phyloP scores from a whole-genome alignment of 1,140 invertebrate species.

The Drosophila ogumai region DNA sequence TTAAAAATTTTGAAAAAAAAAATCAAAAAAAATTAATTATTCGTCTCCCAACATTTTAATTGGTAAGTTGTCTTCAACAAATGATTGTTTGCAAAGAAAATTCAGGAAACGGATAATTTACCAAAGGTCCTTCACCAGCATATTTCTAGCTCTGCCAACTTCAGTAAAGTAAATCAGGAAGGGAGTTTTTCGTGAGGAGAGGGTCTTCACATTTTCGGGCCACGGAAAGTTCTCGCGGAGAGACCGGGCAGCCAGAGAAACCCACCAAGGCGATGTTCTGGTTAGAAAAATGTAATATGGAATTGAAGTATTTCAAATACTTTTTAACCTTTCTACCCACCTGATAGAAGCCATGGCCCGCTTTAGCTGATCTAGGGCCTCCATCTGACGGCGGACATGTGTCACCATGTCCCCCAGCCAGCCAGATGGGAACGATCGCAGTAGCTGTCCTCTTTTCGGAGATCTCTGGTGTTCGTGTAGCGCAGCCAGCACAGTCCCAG shows the following conservation, averaged over 20 bases:
- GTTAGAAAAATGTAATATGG: too few relatives aligned
- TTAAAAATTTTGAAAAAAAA: too few relatives aligned
- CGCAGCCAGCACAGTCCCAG: background rate
- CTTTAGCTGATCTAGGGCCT: constrained; percentile 8
- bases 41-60: too few relatives aligned
- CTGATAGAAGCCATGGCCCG: background rate
- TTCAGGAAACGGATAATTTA: too few relatives aligned
- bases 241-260: background rate
- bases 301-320: too few relatives aligned
- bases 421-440: background rate
- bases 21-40: too few relatives aligned
- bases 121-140: too few relatives aligned
- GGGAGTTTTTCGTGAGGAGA: background rate
- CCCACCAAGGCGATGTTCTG: constrained; percentile 18
- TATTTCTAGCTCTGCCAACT: too few relatives aligned
- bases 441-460: background rate
- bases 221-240: constrained; percentile 10
- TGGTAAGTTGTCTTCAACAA: too few relatives aligned
- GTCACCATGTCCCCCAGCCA: constrained; percentile 7
- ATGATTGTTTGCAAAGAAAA: too few relatives aligned
- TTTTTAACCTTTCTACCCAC: background rate
- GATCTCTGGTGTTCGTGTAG: too few relatives aligned
- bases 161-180: background rate
- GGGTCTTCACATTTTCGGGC: constrained; percentile 13
- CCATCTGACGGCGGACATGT: background rate